A percentile compares a stretch with the other conserved stretches of the same genome.
Evolutionary conservation across 2,888 invertebrate genomes (phyloP).

Genomic region (Chrysopilus asiliformis): DNA sequence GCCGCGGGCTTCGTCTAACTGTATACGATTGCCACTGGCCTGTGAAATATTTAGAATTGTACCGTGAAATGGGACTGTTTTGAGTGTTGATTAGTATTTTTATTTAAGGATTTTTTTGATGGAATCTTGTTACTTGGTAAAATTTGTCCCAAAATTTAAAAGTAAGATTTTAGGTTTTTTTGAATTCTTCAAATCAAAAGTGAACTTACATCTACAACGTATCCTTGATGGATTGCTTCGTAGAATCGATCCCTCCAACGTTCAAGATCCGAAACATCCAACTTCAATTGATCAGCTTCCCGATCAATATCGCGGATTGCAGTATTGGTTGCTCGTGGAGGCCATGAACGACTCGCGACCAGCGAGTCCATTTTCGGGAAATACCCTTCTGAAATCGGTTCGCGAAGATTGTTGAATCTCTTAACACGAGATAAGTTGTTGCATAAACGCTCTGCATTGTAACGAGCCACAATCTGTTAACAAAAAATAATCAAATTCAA

Average conservation of each 20-base stretch:
- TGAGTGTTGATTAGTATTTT: too few relatives aligned
- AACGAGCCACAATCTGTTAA: conserved; percentile 44
- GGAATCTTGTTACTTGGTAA: too few relatives aligned
- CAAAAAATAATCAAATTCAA: too few relatives aligned
- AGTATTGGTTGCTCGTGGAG: conserved; percentile 50
- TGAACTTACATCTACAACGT: conserved; percentile 45
- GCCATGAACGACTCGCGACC: conserved; percentile 54
- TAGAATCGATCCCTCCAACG: conserved; percentile 62
- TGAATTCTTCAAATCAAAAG: too few relatives aligned
- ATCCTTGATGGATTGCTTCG: conserved; percentile 59
- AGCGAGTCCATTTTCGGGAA: conserved; percentile 66
- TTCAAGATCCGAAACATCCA: conserved; percentile 46
- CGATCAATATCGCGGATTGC: conserved; percentile 50
- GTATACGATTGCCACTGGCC: conserved; percentile 12
- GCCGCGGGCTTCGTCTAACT: conserved; percentile 40
- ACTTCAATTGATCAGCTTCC: conserved; percentile 47
- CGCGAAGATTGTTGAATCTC: conserved; percentile 52
- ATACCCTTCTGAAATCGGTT: conserved; percentile 62
- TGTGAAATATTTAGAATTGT: conserved; percentile 2
- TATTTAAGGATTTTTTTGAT: too few relatives aligned
- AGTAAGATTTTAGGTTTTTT: too few relatives aligned
- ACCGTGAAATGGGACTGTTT: too few relatives aligned
- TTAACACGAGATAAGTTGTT: conserved; percentile 51
- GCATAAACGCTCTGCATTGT: conserved; percentile 63
- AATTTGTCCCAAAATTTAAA: too few relatives aligned